Base-by-base conservation (phyloP, 2,797 vertebrate species). In the Melanotaenia trifasciata region DNA sequence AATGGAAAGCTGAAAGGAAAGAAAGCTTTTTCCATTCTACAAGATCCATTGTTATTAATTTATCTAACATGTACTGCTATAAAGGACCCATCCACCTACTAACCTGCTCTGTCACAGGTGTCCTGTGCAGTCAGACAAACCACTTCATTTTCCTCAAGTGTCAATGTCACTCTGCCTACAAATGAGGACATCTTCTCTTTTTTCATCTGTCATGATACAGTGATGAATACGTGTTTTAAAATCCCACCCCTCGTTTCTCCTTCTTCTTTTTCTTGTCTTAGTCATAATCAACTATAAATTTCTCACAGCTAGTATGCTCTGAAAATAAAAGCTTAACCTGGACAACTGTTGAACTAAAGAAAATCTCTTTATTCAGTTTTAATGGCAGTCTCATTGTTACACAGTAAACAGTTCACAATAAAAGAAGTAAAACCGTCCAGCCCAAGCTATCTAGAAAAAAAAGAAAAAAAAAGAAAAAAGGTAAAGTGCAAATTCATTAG, bases 401-500 rank as follows among this genome's bases (percentile, higher is more conserved):
- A 84, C 80, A 76, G 74, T 69, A 83, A 64, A 71, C 28, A 65
- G 22, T 72, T 77, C 47, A 86, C 68, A 70, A 51, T 64, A 64
- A 74, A 56, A 73, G 35, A 68, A 50, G 32, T 9, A 64, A 50
- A 33, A 71, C 72, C n/a, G 22, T 33, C 35, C 54, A 45, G 12
- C 45, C 26, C 0, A 26, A 77, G 14, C 38, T 0, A 1, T 70
- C 54, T 16, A 50, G 18, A 62, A 62, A 65, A 70, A 65, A 14
- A 40, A 1, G 14, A 13, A 13, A 0, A 72, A 75, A 76, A 1
- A 5, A 43, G 18, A 14, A 4, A 43, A 43, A 43, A 43, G 2
- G 64, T 85, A 84, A 89, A 89, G 87, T 89, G 88, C 89, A 79
- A 62, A 70, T 86, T 84, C 69, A 36, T 88, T 81, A 78, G 74